Evolutionary conservation across 2,113 vertebrate species (phyloP).

Genomic region (Castor canadensis): DNA sequence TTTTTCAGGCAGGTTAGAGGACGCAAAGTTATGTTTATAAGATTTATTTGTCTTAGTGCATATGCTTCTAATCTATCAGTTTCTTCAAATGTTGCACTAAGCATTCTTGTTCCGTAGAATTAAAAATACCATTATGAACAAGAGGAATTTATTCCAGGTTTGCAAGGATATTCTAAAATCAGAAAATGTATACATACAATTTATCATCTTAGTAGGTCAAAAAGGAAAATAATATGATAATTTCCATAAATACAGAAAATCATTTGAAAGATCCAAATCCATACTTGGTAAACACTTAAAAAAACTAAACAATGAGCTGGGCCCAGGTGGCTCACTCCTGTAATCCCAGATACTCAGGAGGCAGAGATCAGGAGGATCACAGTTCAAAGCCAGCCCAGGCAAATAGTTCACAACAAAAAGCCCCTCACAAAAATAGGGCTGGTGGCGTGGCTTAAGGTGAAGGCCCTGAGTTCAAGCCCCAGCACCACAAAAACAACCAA

Average conservation of each 20-base stretch:
- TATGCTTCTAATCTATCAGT: neutral
- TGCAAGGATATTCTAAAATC: neutral
- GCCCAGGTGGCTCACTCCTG: too few relatives aligned
- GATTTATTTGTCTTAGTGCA: neutral
- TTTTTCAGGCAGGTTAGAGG: too few relatives aligned
- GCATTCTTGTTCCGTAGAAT: conserved; percentile 5
- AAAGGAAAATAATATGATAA: conserved; percentile 3
- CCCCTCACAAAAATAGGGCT: too few relatives aligned
- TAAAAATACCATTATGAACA: conserved; percentile 16
- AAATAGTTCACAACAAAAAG: too few relatives aligned
- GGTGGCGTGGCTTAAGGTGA: too few relatives aligned
- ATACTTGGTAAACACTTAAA: neutral
- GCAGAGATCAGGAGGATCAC: too few relatives aligned
- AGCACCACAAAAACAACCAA: too few relatives aligned
- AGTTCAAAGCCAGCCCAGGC: too few relatives aligned
- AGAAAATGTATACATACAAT: neutral
- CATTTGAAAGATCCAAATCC: neutral
- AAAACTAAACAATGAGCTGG: neutral
- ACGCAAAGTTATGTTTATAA: neutral
- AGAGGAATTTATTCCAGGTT: conserved; percentile 4
- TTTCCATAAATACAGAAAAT: conserved; percentile 6
- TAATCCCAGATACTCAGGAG: too few relatives aligned
- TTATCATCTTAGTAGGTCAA: neutral
- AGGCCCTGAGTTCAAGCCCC: too few relatives aligned
- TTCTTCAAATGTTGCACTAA: neutral